These are phyloP conservation scores for Agrotis puta DNA, from an alignment of 2,888 invertebrate species.

Conservation along the genomic window DNA sequence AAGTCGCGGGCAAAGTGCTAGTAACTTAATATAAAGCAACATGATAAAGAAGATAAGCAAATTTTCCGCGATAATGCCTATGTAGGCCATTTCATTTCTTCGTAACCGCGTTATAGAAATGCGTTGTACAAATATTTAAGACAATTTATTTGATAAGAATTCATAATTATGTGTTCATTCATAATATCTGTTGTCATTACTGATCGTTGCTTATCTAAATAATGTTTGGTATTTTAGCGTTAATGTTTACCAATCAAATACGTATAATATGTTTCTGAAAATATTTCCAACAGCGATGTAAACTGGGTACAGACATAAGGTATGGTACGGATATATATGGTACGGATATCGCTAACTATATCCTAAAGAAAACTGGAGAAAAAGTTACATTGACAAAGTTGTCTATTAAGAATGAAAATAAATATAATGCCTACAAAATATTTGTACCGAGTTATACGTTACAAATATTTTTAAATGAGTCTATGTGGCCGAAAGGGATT, in stretches of 20 bases:
- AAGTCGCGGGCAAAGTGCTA: no score
- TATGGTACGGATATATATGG: no score
- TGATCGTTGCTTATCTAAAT: background rate
- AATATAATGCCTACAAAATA: no score
- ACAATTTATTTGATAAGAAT: background rate
- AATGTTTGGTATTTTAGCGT: constrained; percentile 14
- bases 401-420: no score
- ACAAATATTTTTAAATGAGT: no score
- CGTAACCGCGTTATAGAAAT: constrained; percentile 1
- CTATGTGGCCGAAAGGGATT: no score
- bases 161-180: background rate
- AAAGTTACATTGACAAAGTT: no score
- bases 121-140: constrained; percentile 7
- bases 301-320: background rate
- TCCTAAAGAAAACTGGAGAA: no score
- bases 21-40: background rate
- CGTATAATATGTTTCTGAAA: background rate
- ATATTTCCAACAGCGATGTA: constrained; percentile 1
- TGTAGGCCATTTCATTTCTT: constrained; percentile 2
- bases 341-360: no score
- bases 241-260: constrained; percentile 7
- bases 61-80: background rate
- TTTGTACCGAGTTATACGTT: no score
- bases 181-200: background rate
- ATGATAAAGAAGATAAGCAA: constrained; percentile 3